Percentiles rank a stretch among this genome's conserved stretches.
Evolutionary conservation across 92 coral and sea anemone species (phyloP).

Genomic region (Zoanthus solanderi): DNA sequence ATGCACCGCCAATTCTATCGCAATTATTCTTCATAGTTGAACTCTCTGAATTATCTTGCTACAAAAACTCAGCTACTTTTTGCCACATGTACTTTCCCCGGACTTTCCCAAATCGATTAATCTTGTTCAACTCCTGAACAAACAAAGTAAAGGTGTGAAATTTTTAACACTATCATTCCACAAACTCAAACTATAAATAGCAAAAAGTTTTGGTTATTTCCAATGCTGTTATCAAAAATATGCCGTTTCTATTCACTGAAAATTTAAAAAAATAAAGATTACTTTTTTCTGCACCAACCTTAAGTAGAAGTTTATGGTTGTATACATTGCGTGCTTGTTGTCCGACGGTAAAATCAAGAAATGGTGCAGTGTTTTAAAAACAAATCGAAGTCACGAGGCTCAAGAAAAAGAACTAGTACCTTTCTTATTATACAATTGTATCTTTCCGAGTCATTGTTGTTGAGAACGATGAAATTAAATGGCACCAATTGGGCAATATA

Average conservation of each 20-base stretch:
- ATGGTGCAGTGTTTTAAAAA: background rate
- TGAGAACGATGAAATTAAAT: background rate
- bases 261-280: background rate
- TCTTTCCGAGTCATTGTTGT: background rate
- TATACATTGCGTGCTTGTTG: background rate
- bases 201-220: background rate
- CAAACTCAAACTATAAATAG: background rate
- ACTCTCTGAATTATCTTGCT: background rate
- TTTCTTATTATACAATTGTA: background rate
- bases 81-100: background rate
- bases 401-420: background rate
- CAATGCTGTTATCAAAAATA: background rate
- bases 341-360: background rate
- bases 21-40: background rate
- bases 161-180: no score
- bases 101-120: background rate
- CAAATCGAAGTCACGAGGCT: background rate
- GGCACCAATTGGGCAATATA: background rate
- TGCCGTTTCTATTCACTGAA: background rate
- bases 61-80: background rate
- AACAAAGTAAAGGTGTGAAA: constrained; percentile 3
- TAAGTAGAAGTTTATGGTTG: background rate
- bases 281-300: background rate
- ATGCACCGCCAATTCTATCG: background rate
- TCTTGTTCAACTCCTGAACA: constrained; percentile 12